Evolutionary conservation across 2,113 vertebrate species (phyloP), one percentile per base, ranked within the genome.

Genomic region (Cichladusa arquata): DNA sequence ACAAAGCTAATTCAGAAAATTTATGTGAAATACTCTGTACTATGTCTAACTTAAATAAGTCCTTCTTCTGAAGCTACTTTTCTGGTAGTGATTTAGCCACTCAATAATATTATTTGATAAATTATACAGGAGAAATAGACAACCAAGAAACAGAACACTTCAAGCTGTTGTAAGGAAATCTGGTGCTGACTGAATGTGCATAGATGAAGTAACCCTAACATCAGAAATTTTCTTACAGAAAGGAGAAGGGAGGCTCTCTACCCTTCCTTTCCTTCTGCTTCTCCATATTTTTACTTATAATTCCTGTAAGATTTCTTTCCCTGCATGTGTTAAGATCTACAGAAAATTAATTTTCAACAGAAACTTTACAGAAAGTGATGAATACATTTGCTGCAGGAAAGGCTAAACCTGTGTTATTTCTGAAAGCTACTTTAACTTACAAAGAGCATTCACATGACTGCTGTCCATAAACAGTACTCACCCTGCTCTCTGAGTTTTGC

Each of bases 401-500:
- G 38, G 58, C 16, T 13, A 8, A 33, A 47, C 6, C 18, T 5
- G 17, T 6, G 38, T 26, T 28, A 5, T 8, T 72, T 76, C 4
- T 56, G 14, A 51, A 66, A 67, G 8, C 17, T 0, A 45, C 14
- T n/a, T 85, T 45, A 40, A 51, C 28, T 40, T 16, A n/a, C 2
- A 62, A 26, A 1, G 0, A 71, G 25, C 45, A 18, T 24, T 84
- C 34, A 42, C 29, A 57, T 33, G 31, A 10, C 25, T 40, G 11
- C 33, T 70, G 19, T 11, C 53, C 24, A 47, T 2, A 12, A 44
- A 9, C 22, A 4, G 50, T 23, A 83, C 95, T 96, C 91, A 99
- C 99, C 98, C 94, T 99, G 98, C 92, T 99, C 98, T 95, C 98
- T 97, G 57, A 99, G 98, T 94, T 98, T 99, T 54, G 98, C 97